Conservation (phyloP, 37 sponge, comb jelly and placozoan species). For the Cliona cf. orientalis region DNA sequence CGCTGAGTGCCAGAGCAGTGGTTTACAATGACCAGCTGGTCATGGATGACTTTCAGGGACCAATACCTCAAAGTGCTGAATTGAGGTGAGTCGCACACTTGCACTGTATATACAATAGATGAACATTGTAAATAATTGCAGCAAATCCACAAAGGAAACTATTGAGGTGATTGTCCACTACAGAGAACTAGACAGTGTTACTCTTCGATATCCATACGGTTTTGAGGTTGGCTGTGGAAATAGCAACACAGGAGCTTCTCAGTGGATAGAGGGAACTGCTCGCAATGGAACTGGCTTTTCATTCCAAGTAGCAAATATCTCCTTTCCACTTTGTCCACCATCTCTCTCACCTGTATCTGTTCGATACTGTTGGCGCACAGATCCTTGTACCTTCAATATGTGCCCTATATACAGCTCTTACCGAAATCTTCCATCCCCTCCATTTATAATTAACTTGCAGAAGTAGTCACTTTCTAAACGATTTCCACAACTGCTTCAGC, state of each 20-base stretch:
- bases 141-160: background rate
- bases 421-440: conserved; percentile 46
- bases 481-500: too few relatives aligned
- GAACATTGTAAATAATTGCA: background rate
- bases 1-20: conserved; percentile 46
- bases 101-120: background rate
- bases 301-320: background rate
- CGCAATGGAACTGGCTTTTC: background rate
- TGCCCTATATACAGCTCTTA: conserved; percentile 59
- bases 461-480: too few relatives aligned
- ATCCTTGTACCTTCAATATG: conserved; percentile 60
- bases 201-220: conserved; percentile 49
- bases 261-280: conserved; percentile 50
- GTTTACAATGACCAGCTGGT: conserved; percentile 23
- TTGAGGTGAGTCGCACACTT: too few relatives aligned
- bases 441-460: conserved; percentile 41
- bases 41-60: conserved; percentile 53
- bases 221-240: conserved; percentile 59
- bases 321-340: conserved; percentile 27
- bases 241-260: background rate
- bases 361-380: conserved; percentile 57
- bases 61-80: conserved; percentile 22
- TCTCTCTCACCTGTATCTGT: background rate
- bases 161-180: background rate
- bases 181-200: background rate